Conservation (phyloP, 1,140 invertebrate genomes). For the Aphelenchoides fujianensis region DNA sequence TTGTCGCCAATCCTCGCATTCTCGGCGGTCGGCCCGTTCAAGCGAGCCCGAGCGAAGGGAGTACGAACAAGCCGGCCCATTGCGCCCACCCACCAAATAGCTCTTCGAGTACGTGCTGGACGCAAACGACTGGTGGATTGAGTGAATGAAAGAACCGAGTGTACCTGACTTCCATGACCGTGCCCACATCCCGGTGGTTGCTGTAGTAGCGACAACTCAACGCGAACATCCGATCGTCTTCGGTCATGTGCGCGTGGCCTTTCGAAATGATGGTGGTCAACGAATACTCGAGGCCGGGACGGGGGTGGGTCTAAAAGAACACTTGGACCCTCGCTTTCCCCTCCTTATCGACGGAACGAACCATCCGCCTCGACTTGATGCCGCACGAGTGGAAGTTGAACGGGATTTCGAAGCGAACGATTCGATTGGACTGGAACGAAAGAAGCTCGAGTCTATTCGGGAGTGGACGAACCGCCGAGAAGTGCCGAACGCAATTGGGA, state of each 20-base stretch:
- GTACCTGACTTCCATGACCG: constrained; percentile 15
- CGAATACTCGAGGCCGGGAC: constrained; percentile 22
- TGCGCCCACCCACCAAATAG: constrained; percentile 29
- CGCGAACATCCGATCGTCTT: constrained; percentile 33
- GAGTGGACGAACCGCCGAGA: constrained; percentile 20
- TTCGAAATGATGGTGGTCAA: constrained; percentile 27
- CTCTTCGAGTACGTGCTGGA: constrained; percentile 26
- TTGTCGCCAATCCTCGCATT: constrained; percentile 38
- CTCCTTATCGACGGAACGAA: constrained; percentile 2
- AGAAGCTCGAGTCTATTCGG: constrained; percentile 9
- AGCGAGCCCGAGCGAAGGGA: constrained; percentile 29
- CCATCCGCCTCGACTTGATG: constrained; percentile 30
- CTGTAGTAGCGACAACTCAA: constrained; percentile 18
- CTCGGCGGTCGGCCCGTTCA: constrained; percentile 35
- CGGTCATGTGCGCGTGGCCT: constrained; percentile 27
- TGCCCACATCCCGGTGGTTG: neutral
- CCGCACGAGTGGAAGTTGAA: constrained; percentile 31
- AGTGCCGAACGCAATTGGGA: constrained; percentile 32
- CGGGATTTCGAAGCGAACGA: constrained; percentile 27
- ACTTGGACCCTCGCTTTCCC: neutral
- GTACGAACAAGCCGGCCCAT: constrained; percentile 22
- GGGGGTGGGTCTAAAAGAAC: constrained; percentile 16
- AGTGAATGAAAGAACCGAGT: neutral
- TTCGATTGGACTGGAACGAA: constrained; percentile 22
- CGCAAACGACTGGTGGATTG: neutral